Conservation (phyloP, 2,113 vertebrate genomes). For the Porphyrio hochstetteri region DNA sequence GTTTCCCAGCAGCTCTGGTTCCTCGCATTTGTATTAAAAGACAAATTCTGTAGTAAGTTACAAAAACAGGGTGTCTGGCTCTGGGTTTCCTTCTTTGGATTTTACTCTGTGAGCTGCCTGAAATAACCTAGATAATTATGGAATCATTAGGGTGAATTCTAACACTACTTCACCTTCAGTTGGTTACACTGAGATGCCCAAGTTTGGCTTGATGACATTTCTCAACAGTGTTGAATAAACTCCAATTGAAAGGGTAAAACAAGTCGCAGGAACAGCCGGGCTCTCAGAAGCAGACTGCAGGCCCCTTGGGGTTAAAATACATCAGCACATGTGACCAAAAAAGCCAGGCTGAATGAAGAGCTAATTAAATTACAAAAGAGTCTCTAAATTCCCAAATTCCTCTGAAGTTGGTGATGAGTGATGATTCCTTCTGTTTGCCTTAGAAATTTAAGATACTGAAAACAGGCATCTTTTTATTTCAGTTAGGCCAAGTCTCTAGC, state of each 20-base stretch:
- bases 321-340: not conserved
- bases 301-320: not conserved
- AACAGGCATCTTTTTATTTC: not conserved
- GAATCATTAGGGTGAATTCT: not conserved
- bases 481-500: not conserved
- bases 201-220: not conserved
- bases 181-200: not conserved
- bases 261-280: not conserved
- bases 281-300: not conserved
- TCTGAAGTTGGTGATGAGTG: not conserved
- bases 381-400: not conserved
- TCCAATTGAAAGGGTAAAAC: not conserved
- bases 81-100: not conserved
- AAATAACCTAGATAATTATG: not conserved
- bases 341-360: not conserved
- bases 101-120: not conserved
- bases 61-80: not conserved
- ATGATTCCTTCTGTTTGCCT: not conserved
- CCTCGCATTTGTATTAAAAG: not conserved
- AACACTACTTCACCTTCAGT: not conserved
- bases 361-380: not conserved
- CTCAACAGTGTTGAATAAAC: conserved; percentile 37
- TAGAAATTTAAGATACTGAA: not conserved
- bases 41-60: not conserved
- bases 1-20: not conserved